Evolutionary conservation across 1,140 invertebrate genomes (phyloP).

Genomic region (Platyscapa corneri): DNA sequence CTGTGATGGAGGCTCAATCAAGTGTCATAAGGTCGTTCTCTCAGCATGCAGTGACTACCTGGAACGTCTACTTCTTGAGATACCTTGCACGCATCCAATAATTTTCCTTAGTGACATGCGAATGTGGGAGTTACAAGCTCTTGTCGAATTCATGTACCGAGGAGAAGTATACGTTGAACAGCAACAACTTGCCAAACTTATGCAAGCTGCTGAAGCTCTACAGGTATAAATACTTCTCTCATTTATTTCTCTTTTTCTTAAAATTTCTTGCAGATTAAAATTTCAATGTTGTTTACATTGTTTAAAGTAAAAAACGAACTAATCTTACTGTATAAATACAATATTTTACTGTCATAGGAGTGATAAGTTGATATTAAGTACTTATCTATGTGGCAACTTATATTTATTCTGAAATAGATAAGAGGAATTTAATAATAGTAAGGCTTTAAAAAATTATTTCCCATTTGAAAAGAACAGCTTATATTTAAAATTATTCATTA

Average conservation of each 20-base stretch:
- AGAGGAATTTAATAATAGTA: slow-evolving; percentile 24
- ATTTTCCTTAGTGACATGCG: slow-evolving; percentile 88
- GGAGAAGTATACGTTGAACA: slow-evolving; percentile 90
- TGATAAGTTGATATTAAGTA: slow-evolving; percentile 1
- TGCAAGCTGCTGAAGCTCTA: slow-evolving; percentile 87
- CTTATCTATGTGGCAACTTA: slow-evolving; percentile 6
- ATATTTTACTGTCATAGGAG: not conserved
- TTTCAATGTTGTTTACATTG: not conserved
- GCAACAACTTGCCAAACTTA: slow-evolving; percentile 84
- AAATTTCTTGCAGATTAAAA: not conserved
- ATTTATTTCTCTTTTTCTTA: not conserved
- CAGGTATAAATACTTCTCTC: slow-evolving; percentile 75
- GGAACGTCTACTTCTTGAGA: slow-evolving; percentile 85
- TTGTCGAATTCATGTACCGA: slow-evolving; percentile 92
- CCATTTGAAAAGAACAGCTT: not conserved
- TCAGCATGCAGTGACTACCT: slow-evolving; percentile 91
- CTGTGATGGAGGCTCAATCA: slow-evolving; percentile 89
- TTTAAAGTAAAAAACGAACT: not conserved
- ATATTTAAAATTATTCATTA: not conserved
- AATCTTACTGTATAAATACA: slow-evolving; percentile 26
- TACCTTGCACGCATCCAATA: slow-evolving; percentile 90
- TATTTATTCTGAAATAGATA: slow-evolving; percentile 43
- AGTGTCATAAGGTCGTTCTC: slow-evolving; percentile 90
- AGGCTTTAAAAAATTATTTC: not conserved
- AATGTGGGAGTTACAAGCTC: slow-evolving; percentile 84